Evolutionary conservation across 2,797 vertebrate species (phyloP).

Genomic region (Oophaga sylvatica): DNA sequence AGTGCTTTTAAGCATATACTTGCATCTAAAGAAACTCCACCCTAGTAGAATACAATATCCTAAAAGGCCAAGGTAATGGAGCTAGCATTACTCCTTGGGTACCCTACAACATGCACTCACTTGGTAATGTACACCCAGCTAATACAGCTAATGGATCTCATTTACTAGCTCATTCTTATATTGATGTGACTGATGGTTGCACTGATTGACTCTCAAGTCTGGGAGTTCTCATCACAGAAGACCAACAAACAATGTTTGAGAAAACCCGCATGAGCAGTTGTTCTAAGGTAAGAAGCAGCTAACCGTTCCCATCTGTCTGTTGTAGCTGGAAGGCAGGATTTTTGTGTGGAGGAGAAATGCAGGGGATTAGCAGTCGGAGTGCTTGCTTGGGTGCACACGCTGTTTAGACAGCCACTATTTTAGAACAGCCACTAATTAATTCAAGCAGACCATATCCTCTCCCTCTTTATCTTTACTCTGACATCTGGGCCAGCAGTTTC

Average conservation of each 20-base stretch:
- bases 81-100: background rate
- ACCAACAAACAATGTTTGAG: constrained; percentile 40
- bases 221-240: constrained; percentile 12
- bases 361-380: constrained; percentile 46
- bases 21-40: background rate
- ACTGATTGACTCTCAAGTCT: constrained; percentile 29
- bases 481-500: constrained; percentile 57
- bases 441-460: constrained; percentile 59
- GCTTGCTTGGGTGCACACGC: constrained; percentile 55
- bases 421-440: constrained; percentile 59
- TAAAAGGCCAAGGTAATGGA: background rate
- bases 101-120: background rate
- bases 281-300: constrained; percentile 39
- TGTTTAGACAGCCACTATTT: constrained; percentile 58
- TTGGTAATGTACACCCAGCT: constrained; percentile 8
- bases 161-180: constrained; percentile 28
- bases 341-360: constrained; percentile 52
- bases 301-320: constrained; percentile 43
- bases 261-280: constrained; percentile 40
- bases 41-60: background rate
- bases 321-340: constrained; percentile 57
- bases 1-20: background rate
- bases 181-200: constrained; percentile 35
- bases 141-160: constrained; percentile 34
- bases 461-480: constrained; percentile 51